Evolutionary conservation across 2,113 vertebrate species (phyloP), one percentile per base, ranked within the genome.

Genomic region (Anguilla rostrata): DNA sequence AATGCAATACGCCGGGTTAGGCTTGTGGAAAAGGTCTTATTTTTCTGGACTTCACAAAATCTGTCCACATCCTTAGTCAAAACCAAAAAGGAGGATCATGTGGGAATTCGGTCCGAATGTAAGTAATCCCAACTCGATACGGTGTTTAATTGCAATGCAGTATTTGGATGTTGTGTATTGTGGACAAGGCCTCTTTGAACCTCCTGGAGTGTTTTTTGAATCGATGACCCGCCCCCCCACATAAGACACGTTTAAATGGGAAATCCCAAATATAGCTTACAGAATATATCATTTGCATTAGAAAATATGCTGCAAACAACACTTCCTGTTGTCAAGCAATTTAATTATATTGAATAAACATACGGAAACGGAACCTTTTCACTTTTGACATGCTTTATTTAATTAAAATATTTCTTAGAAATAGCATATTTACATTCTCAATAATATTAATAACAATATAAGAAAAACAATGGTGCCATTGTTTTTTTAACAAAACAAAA

Each of bases 321-420:
- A 78, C 11, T 34, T 39, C 9, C 3, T 78, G 75, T 78, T 39
- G 1, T 20, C 40, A 22, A 20, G 43, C 60, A 66, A 66, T 66
- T 26, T 26, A 9, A 75, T 34, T 6, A 12, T n/a, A 12, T 75
- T 0, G 9, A 34, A 26, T 4, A 71, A n/a, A 75, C 34, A 22
- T 1, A 46, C 81, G 39, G n/a, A 41, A 80, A 41, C 39, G 18
- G 39, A 80, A 15, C 39, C 39, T 14, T 80, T 80, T 80, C 78
- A 39, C 1, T 80, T 53, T 93, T 93, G 85, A 90, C 95, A 96
- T 96, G 95, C 95, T 96, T 96, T 96, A 95, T 95, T 96, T 96
- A 95, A 91, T 91, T 90, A 87, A 92, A 96, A 96, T 96, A 96
- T 95, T 95, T 91, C 95, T 95, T 95, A 95, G 92, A 96, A 96